Conservation (phyloP, 92 coral and sea anemone genomes). For the Palythoa grandiflora region DNA sequence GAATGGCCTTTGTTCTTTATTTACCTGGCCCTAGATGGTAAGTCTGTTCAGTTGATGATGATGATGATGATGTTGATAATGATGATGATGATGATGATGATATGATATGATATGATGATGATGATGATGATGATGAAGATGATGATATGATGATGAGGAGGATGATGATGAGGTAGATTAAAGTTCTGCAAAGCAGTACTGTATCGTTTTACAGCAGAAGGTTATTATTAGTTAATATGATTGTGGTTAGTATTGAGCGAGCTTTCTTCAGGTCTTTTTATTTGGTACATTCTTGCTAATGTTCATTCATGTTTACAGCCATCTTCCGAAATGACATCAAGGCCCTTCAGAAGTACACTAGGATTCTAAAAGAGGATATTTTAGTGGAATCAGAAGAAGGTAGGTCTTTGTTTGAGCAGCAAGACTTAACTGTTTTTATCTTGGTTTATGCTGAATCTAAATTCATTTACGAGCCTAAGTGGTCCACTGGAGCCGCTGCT, state of each 20-base stretch:
- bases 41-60: slow-evolving; percentile 5
- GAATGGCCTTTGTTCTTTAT: slow-evolving; percentile 96
- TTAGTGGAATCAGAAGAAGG: slow-evolving; percentile 73
- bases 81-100: not conserved
- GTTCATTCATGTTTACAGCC: slow-evolving; percentile 54
- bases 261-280: not conserved
- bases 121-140: not conserved
- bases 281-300: not conserved
- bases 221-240: not conserved
- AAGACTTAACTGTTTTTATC: not conserved
- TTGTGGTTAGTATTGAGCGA: not conserved
- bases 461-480: too few species aligned
- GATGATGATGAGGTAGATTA: too few species aligned
- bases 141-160: too few species aligned
- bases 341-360: slow-evolving; percentile 73
- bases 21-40: slow-evolving; percentile 92
- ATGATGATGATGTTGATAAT: not conserved
- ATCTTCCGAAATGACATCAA: slow-evolving; percentile 86
- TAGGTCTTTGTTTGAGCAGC: not conserved
- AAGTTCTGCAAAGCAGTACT: too few species aligned
- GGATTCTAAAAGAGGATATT: slow-evolving; percentile 75
- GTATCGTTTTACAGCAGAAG: too few species aligned
- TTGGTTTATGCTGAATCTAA: too few species aligned
- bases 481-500: too few species aligned
- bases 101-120: too few species aligned